phyloP scores from a whole-genome alignment of 2,113 vertebrate genomes.

The Corythornis vintsioides region DNA sequence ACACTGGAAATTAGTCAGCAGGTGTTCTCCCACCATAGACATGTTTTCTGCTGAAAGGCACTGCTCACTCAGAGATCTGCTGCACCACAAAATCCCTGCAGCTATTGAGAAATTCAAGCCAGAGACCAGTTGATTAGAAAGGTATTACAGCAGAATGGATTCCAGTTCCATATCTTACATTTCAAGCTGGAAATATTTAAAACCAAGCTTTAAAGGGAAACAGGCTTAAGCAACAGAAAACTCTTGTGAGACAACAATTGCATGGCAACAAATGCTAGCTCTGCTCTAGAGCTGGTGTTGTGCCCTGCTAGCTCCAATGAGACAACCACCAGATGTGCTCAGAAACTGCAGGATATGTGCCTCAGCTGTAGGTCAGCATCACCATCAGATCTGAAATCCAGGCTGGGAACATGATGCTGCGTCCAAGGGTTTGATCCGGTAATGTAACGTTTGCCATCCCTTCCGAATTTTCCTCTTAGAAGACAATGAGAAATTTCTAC shows the following conservation, averaged over 20 bases:
- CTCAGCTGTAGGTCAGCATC: background rate
- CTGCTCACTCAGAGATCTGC: background rate
- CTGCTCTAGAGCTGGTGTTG: background rate
- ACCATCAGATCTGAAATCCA: background rate
- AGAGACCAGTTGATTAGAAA: background rate
- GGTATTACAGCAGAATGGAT: background rate
- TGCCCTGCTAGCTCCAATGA: background rate
- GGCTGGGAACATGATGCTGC: fast-evolving
- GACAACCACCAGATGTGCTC: background rate
- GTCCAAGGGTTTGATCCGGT: background rate
- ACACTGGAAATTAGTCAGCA: constrained; percentile 33
- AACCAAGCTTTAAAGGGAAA: background rate
- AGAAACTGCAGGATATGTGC: fast-evolving
- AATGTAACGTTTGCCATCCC: background rate
- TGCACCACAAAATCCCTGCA: background rate
- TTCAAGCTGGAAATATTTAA: background rate
- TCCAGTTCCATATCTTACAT: background rate
- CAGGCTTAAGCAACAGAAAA: background rate
- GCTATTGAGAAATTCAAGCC: background rate
- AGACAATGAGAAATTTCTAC: background rate
- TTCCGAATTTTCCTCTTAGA: background rate
- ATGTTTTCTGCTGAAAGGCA: background rate
- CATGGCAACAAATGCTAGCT: fast-evolving
- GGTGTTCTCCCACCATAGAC: background rate
- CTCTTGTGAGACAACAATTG: fast-evolving